Base-by-base conservation (phyloP, 2,113 vertebrate species). In the Pelecanus crispus region DNA sequence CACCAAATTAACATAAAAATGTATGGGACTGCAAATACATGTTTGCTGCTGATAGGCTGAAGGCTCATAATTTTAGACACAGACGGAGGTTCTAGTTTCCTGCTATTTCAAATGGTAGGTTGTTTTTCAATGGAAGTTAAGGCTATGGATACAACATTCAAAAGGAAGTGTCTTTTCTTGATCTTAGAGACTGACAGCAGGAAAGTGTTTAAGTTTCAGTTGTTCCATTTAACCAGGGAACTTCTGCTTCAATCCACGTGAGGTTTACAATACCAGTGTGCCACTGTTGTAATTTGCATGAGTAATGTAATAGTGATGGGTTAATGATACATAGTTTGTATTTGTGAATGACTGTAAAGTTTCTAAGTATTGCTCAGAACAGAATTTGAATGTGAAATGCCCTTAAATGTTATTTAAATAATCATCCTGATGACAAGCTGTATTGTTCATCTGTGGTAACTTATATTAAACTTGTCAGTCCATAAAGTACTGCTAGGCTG, bases 221-320 rank as follows among this genome's bases (percentile, higher is more conserved):
- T 75, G 56, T 49, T 84, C 7, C 19, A 31, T 89, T 91, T 85
- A 62, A 25, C 7, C 5, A 85, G 36, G 25, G 36, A 85, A 68
- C 63, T 80, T 85, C 66, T 84, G 13, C 81, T 72, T 90, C 47
- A 9, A 1, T 58, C 52, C 34, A 0, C 0, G 0, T n/a, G 19
- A 58, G n/a, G 24, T 87, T 89, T 68, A 47, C 49, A 66, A 5
- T 71, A 65, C 25, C 10, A 26, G 17, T 19, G 11, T 86, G 59
- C 36, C 9, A 34, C 75, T 53, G 10, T 32, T 72, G 24, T 44
- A 79, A 79, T 63, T 92, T 5, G 2, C 44, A 52, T 2, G 4
- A 68, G 26, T 81, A 90, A 32, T 55, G 40, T 32, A 65, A 62
- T 65, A 63, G 24, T 36, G 52, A 26, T 13, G 18, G 58, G n/a